phyloP scores from a whole-genome alignment of 2,888 invertebrate species.

The Heliconius ethilla region DNA sequence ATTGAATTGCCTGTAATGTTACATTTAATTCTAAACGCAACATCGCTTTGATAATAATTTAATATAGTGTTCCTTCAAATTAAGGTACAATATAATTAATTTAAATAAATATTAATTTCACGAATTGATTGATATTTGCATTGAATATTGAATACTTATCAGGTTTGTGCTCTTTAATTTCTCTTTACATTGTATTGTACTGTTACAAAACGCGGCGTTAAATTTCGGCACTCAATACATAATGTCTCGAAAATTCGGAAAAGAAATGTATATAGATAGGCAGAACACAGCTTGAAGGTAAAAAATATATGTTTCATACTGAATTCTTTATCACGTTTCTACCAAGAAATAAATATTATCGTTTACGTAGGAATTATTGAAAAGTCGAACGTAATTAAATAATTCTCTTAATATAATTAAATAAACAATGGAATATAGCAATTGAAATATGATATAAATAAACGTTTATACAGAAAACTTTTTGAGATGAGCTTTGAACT shows the following conservation, averaged over 20 bases:
- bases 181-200: not conserved
- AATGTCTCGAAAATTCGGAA: too few species aligned
- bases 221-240: too few species aligned
- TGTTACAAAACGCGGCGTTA: too few species aligned
- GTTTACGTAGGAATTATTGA: not conserved
- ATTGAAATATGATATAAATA: too few species aligned
- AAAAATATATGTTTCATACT: too few species aligned
- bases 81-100: conserved; percentile 2
- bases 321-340: too few species aligned
- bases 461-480: not conserved
- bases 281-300: too few species aligned
- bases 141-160: not conserved
- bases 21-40: not conserved
- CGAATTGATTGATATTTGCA: not conserved
- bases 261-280: too few species aligned
- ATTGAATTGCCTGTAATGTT: too few species aligned
- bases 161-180: not conserved
- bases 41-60: conserved; percentile 16
- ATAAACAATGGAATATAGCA: not conserved
- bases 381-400: not conserved
- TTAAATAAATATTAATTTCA: not conserved
- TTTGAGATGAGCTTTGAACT: not conserved
- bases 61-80: conserved; percentile 9
- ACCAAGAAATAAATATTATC: not conserved
- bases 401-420: not conserved